Evolutionary conservation across 1,140 invertebrate genomes (phyloP).

Genomic region (Meteorus sp.): DNA sequence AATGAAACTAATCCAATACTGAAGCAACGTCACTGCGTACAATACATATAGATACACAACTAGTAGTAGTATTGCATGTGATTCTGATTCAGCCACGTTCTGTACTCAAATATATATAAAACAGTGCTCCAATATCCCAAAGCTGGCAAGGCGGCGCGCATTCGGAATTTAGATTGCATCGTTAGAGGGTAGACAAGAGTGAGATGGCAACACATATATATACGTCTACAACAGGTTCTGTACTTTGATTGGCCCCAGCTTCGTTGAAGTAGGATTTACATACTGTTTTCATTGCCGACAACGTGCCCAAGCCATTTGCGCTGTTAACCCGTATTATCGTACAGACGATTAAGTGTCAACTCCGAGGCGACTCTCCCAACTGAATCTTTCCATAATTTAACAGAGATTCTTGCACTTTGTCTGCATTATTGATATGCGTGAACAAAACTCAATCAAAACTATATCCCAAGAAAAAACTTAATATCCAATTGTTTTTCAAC

Average conservation of each 20-base stretch:
- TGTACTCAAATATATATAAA: too few species aligned
- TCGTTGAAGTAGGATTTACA: conserved; percentile 40
- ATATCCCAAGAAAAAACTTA: too few species aligned
- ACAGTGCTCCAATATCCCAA: neutral
- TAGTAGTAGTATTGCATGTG: too few species aligned
- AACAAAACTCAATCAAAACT: too few species aligned
- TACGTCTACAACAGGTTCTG: neutral
- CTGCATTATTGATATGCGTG: too few species aligned
- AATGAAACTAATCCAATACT: too few species aligned
- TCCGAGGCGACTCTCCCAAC: neutral
- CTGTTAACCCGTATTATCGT: conserved; percentile 4
- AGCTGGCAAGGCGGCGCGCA: conserved; percentile 8
- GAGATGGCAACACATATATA: neutral
- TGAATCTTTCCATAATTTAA: neutral
- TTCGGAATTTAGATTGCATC: conserved; percentile 45
- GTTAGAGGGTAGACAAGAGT: conserved; percentile 34
- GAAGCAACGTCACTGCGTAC: too few species aligned
- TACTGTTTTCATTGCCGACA: conserved; percentile 38
- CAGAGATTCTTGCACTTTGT: neutral
- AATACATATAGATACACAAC: too few species aligned
- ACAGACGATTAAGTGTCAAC: conserved; percentile 16
- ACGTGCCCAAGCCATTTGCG: conserved; percentile 33
- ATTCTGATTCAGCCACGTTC: too few species aligned
- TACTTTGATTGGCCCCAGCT: conserved; percentile 36
- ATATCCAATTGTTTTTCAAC: too few species aligned